Evolutionary conservation across 2,113 vertebrate genomes (phyloP).

Genomic region (Dolichallabes microphthalmus): DNA sequence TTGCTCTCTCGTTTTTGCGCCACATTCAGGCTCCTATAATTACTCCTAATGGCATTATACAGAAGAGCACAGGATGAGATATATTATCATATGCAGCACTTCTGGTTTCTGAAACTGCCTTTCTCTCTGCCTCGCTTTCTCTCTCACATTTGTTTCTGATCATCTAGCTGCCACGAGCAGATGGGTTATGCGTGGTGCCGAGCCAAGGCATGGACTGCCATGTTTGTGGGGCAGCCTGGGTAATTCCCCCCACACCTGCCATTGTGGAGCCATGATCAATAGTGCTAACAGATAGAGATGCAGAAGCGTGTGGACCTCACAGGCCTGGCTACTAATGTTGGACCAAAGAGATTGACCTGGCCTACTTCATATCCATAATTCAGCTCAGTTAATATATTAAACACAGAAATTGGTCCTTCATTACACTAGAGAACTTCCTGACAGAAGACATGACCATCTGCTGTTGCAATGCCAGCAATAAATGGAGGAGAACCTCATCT

Average conservation of each 20-base stretch:
- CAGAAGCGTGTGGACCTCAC: conserved; percentile 12
- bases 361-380: conserved; percentile 37
- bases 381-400: conserved; percentile 18
- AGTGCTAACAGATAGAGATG: conserved; percentile 44
- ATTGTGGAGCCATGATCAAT: conserved; percentile 64
- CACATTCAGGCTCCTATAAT: conserved; percentile 69
- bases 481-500: conserved; percentile 41
- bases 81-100: conserved; percentile 59
- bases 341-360: conserved; percentile 8
- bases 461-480: conserved; percentile 39
- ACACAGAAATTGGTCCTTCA: conserved; percentile 29
- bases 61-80: conserved; percentile 50
- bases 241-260: conserved; percentile 74
- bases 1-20: conserved; percentile 31
- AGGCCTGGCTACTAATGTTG: conserved; percentile 7
- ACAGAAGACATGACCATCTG: conserved; percentile 51
- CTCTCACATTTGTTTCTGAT: conserved; percentile 48
- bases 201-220: conserved; percentile 70
- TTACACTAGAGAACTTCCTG: conserved; percentile 34
- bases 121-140: conserved; percentile 12
- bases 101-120: conserved; percentile 48
- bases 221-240: conserved; percentile 73
- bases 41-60: conserved; percentile 67
- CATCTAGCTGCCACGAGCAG: conserved; percentile 63
- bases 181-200: conserved; percentile 72